Conservation (phyloP, 2,113 vertebrate species). For the Chaetura pelagica region DNA sequence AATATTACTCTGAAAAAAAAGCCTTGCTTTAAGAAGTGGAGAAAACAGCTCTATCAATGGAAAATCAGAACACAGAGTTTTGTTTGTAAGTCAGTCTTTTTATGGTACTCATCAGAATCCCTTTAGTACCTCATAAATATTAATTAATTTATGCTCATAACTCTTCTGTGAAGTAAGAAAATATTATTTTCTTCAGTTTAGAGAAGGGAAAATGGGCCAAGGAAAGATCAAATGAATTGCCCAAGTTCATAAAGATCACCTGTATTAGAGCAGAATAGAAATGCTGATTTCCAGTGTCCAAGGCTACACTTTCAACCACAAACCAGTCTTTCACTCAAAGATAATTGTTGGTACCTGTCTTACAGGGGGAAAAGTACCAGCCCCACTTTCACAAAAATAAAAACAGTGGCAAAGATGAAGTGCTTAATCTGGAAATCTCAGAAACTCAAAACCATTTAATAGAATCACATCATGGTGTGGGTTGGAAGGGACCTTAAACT, state of each 20-base stretch:
- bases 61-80: conserved; percentile 5
- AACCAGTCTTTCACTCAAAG: background rate
- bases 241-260: background rate
- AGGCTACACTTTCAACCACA: background rate
- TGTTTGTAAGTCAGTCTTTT: conserved; percentile 33
- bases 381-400: background rate
- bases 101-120: conserved; percentile 1
- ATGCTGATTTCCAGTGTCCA: background rate
- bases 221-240: background rate
- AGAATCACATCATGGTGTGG: no score
- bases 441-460: background rate
- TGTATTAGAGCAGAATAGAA: background rate
- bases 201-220: background rate
- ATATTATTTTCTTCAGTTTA: background rate
- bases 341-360: background rate
- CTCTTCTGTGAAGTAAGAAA: background rate
- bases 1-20: background rate
- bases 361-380: background rate
- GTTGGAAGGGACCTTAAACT: no score
- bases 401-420: background rate
- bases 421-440: background rate
- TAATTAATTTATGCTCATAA: conserved; percentile 23
- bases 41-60: conserved; percentile 25
- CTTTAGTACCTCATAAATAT: conserved; percentile 33
- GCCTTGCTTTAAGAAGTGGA: background rate